Conservation (phyloP, 2,888 invertebrate species). For the Drosophila limbata region DNA sequence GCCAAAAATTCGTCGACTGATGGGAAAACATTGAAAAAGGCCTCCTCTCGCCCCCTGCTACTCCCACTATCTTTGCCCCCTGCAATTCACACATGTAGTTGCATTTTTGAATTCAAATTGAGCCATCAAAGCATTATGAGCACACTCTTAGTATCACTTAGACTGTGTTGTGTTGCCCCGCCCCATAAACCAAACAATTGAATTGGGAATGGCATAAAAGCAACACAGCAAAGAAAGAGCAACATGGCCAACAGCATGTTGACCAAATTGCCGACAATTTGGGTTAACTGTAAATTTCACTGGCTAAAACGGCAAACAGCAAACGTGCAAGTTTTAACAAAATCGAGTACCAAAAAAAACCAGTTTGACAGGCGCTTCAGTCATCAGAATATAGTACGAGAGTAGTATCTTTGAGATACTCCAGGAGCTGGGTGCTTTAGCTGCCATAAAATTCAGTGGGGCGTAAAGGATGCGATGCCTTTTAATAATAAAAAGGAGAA, state of each 20-base stretch:
- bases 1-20: conserved; percentile 1
- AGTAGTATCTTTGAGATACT: conserved; percentile 11
- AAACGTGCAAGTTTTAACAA: conserved; percentile 80
- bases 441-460: conserved; percentile 76
- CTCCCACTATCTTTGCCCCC: too few species aligned
- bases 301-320: conserved; percentile 54
- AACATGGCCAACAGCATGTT: conserved; percentile 62
- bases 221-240: conserved; percentile 13
- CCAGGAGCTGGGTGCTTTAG: conserved; percentile 16
- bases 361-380: conserved; percentile 22
- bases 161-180: conserved; percentile 20
- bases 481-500: conserved; percentile 64
- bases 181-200: conserved; percentile 57
- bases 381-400: conserved; percentile 23
- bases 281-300: conserved; percentile 77
- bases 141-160: conserved; percentile 71
- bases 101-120: conserved; percentile 61
- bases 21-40: conserved; percentile 16
- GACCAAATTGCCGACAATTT: conserved; percentile 81
- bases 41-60: not conserved
- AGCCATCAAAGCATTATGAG: conserved; percentile 69
- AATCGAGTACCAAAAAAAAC: conserved; percentile 52
- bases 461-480: conserved; percentile 80
- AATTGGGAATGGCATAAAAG: conserved; percentile 66
- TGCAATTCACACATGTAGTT: conserved; percentile 23